Conservation (phyloP, 2,888 invertebrate species). For the Dolomedes plantarius region DNA sequence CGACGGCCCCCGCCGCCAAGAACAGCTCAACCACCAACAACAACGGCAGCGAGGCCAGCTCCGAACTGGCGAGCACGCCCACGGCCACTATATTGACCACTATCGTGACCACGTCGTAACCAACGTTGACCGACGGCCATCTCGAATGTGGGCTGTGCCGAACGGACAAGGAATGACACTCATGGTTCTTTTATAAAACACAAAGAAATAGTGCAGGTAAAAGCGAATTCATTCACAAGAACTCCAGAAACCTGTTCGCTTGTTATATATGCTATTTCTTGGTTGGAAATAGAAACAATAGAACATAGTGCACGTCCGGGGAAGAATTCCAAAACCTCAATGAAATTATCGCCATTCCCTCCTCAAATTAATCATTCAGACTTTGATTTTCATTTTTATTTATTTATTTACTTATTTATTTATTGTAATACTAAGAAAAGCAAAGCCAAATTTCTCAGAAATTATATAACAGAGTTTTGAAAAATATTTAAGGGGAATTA, state of each 20-base stretch:
- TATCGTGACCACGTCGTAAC: slow-evolving; percentile 69
- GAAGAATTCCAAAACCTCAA: slow-evolving; percentile 31
- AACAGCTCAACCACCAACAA: slow-evolving; percentile 48
- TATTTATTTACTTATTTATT: too few species aligned
- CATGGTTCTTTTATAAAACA: slow-evolving; percentile 17
- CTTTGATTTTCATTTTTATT: too few species aligned
- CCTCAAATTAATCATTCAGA: too few species aligned
- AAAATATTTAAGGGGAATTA: too few species aligned
- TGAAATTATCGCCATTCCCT: too few species aligned
- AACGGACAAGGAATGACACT: slow-evolving; percentile 29
- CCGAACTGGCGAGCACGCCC: slow-evolving; percentile 51
- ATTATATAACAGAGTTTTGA: too few species aligned
- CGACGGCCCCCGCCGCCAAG: slow-evolving; percentile 47
- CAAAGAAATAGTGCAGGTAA: slow-evolving; percentile 24
- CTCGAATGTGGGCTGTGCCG: slow-evolving; percentile 9
- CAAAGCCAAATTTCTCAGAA: too few species aligned
- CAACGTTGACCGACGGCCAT: slow-evolving; percentile 21
- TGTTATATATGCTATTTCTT: slow-evolving; percentile 34
- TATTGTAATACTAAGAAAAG: too few species aligned
- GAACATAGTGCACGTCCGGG: neutral
- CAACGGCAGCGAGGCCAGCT: slow-evolving; percentile 57
- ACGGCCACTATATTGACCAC: slow-evolving; percentile 63
- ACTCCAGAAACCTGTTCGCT: slow-evolving; percentile 48
- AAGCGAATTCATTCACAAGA: slow-evolving; percentile 36
- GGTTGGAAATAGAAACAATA: slow-evolving; percentile 20